Conservation (phyloP, 2,113 vertebrate genomes). For the Cricetomys ansorgei region DNA sequence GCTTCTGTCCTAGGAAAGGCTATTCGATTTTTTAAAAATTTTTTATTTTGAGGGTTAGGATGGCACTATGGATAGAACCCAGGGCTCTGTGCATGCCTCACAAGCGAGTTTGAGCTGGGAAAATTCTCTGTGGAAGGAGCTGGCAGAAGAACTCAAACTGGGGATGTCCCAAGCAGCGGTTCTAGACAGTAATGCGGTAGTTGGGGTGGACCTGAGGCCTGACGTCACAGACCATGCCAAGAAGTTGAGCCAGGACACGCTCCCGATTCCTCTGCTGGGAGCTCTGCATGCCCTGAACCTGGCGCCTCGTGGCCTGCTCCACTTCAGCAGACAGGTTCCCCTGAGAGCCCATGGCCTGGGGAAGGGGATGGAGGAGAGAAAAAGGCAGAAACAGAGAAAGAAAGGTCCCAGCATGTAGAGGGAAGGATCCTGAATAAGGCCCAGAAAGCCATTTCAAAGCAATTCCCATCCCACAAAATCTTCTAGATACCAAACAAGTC, state of each 20-base stretch:
- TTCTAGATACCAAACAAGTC: background rate
- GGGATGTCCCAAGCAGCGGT: conserved; percentile 49
- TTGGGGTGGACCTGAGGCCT: conserved; percentile 83
- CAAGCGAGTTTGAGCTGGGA: background rate
- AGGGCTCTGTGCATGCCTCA: background rate
- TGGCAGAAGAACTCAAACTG: background rate
- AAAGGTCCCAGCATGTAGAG: background rate
- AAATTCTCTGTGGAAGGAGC: background rate
- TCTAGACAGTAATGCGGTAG: conserved; percentile 76
- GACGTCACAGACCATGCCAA: conserved; percentile 81
- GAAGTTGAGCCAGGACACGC: conserved; percentile 81
- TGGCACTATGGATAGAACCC: background rate
- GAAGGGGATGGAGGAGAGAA: background rate
- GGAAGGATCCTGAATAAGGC: conserved; percentile 16
- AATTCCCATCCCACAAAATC: background rate
- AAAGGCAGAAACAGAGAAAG: conserved; percentile 63
- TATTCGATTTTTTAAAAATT: background rate
- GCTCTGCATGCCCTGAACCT: conserved; percentile 86
- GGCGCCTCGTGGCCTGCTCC: conserved; percentile 84
- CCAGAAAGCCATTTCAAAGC: conserved; percentile 35
- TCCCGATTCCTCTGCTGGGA: conserved; percentile 84
- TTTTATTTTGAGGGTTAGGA: accelerated
- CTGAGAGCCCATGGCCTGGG: conserved; percentile 87
- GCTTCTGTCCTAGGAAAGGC: background rate
- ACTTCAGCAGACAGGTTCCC: conserved; percentile 86